Percentiles rank a stretch among this genome's conserved stretches.
phyloP scores from a whole-genome alignment of 2,797 vertebrate genomes.

The Sebastes iracundus region DNA sequence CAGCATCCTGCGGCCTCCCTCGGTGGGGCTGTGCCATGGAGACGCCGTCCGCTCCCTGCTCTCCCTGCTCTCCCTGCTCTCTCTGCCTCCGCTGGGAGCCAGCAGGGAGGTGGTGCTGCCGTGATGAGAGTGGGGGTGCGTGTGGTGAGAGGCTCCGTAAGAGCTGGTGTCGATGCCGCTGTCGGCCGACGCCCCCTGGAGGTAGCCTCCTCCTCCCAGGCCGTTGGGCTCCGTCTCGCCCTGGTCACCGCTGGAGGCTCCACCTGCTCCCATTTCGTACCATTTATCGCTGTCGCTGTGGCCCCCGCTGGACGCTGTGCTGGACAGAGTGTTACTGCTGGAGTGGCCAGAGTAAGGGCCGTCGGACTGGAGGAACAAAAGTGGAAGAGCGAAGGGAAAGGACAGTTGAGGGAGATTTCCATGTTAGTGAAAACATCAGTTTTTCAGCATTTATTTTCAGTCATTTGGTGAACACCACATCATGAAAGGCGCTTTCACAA shows the following conservation, averaged over 20 bases:
- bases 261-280: slow-evolving; percentile 92
- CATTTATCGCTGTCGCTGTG: slow-evolving; percentile 97
- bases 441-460: background rate
- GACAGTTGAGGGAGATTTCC: background rate
- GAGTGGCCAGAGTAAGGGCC: slow-evolving; percentile 97
- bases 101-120: slow-evolving; percentile 89
- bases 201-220: slow-evolving; percentile 89
- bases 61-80: slow-evolving; percentile 55
- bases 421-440: background rate
- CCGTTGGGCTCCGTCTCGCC: slow-evolving; percentile 91
- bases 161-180: slow-evolving; percentile 95
- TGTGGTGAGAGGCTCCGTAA: slow-evolving; percentile 83
- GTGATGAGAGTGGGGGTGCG: slow-evolving; percentile 80
- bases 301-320: slow-evolving; percentile 93
- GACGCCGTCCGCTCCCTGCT: slow-evolving; percentile 83
- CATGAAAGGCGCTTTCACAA: background rate
- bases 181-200: slow-evolving; percentile 93
- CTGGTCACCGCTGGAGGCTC: slow-evolving; percentile 84
- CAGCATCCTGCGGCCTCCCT: slow-evolving; percentile 86
- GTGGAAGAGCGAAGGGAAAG: background rate
- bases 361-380: slow-evolving; percentile 84
- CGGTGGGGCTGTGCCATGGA: slow-evolving; percentile 95
- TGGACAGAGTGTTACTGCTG: slow-evolving; percentile 98
- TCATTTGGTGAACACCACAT: background rate
- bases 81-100: slow-evolving; percentile 80